Percentiles rank a stretch among this genome's conserved stretches.
Evolutionary conservation across 2,113 vertebrate genomes (phyloP).

Genomic region (Sylvilagus bachmani): DNA sequence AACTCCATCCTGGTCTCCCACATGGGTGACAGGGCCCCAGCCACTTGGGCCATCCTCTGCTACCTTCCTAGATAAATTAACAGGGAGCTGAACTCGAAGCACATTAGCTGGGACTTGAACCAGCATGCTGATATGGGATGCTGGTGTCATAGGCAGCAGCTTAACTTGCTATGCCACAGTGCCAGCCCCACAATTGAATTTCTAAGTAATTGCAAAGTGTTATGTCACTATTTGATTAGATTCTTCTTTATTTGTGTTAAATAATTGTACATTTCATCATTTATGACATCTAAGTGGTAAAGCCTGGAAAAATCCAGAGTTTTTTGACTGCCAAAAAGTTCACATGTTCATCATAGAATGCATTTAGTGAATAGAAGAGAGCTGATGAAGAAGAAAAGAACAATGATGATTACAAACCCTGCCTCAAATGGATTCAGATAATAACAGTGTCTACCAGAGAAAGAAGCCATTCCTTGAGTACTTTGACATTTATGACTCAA

Average conservation of each 20-base stretch:
- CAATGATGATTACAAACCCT: not conserved
- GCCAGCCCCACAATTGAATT: not conserved
- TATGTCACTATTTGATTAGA: constrained; percentile 54
- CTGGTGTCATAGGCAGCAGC: too few relatives aligned
- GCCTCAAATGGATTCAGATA: not conserved
- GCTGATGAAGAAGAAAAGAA: constrained; percentile 17
- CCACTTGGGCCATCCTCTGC: too few relatives aligned
- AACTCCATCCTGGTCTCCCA: too few relatives aligned
- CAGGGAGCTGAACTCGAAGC: too few relatives aligned
- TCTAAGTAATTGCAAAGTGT: constrained; percentile 41
- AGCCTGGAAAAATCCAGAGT: not conserved
- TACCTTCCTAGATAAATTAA: too few relatives aligned
- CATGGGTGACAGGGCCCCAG: too few relatives aligned
- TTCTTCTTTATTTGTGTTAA: constrained; percentile 50
- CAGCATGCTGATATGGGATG: too few relatives aligned
- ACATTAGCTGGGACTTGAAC: too few relatives aligned
- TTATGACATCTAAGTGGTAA: not conserved
- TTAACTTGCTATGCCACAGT: too few relatives aligned
- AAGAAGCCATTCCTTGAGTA: not conserved
- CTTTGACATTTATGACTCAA: constrained; percentile 54
- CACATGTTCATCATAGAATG: not conserved
- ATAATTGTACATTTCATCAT: not conserved
- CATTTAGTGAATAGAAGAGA: not conserved
- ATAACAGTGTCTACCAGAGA: not conserved
- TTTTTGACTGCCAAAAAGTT: not conserved